Conservation (phyloP, 2,888 invertebrate genomes). For the Branchinecta sandiegonensis region DNA sequence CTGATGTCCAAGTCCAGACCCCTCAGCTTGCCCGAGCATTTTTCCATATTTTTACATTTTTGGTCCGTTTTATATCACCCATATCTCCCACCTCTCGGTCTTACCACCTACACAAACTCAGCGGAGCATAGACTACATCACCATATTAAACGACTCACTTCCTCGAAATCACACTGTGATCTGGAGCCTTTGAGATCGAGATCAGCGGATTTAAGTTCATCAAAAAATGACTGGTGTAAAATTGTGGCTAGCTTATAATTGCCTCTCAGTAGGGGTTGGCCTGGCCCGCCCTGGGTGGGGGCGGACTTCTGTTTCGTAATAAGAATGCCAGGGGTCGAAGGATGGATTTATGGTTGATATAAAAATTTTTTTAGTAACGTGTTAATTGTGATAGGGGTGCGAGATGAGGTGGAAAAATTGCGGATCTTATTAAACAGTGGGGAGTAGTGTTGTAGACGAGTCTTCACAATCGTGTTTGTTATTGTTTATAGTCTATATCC, state of each 20-base stretch:
- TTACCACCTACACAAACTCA: no score
- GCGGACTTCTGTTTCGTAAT: constrained; percentile 14
- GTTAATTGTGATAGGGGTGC: not conserved
- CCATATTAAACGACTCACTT: not conserved
- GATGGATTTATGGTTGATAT: constrained; percentile 13
- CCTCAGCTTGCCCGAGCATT: no score
- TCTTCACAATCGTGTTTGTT: no score
- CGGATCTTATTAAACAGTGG: no score
- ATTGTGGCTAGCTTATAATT: constrained; percentile 12
- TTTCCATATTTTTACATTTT: no score
- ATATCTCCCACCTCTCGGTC: no score
- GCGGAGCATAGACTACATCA: not conserved
- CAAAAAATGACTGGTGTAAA: constrained; percentile 16
- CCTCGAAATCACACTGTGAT: constrained; percentile 13
- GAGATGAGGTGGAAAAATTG: not conserved
- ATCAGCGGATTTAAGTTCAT: constrained; percentile 13
- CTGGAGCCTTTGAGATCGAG: not conserved
- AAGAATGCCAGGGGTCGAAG: not conserved
- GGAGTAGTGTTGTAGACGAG: no score
- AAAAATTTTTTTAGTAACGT: constrained; percentile 2
- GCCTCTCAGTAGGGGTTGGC: not conserved
- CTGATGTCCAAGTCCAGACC: no score
- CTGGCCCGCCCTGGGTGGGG: constrained; percentile 8
- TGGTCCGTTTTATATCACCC: no score
- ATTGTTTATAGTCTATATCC: no score